These are phyloP conservation scores for Drosophila robusta DNA, from an alignment of 2,888 invertebrate species.

Conservation along the genomic window DNA sequence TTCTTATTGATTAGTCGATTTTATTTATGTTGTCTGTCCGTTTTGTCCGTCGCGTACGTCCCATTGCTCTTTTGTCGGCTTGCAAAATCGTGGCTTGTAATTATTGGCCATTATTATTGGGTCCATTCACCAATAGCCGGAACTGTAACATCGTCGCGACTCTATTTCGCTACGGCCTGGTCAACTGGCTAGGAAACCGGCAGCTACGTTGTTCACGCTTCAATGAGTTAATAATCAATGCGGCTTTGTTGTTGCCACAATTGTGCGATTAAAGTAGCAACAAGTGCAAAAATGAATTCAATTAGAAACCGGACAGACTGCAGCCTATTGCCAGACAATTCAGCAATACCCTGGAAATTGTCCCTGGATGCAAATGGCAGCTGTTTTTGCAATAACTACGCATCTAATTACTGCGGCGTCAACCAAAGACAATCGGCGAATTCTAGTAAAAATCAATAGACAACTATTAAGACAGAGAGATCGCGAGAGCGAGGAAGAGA, in stretches of 20 bases:
- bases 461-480: slow-evolving; percentile 2
- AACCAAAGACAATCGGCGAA: slow-evolving; percentile 20
- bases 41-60: slow-evolving; percentile 7
- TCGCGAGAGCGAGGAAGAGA: neutral
- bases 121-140: slow-evolving; percentile 73
- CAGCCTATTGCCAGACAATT: slow-evolving; percentile 48
- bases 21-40: slow-evolving; percentile 48
- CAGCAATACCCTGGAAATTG: slow-evolving; percentile 21
- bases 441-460: slow-evolving; percentile 51
- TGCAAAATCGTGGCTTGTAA: slow-evolving; percentile 78
- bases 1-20: slow-evolving; percentile 68
- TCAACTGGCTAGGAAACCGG: slow-evolving; percentile 60
- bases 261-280: slow-evolving; percentile 61
- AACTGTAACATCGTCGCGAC: slow-evolving; percentile 51
- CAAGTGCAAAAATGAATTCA: slow-evolving; percentile 67
- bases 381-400: slow-evolving; percentile 33
- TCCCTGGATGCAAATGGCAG: slow-evolving; percentile 18
- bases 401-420: neutral
- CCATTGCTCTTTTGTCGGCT: slow-evolving; percentile 54
- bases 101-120: slow-evolving; percentile 77
- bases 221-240: slow-evolving; percentile 67
- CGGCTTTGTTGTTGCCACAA: slow-evolving; percentile 41
- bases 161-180: slow-evolving; percentile 3
- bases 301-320: slow-evolving; percentile 43
- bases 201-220: slow-evolving; percentile 46